Conservation (phyloP, 2,888 invertebrate species). For the Auanema sp. region DNA sequence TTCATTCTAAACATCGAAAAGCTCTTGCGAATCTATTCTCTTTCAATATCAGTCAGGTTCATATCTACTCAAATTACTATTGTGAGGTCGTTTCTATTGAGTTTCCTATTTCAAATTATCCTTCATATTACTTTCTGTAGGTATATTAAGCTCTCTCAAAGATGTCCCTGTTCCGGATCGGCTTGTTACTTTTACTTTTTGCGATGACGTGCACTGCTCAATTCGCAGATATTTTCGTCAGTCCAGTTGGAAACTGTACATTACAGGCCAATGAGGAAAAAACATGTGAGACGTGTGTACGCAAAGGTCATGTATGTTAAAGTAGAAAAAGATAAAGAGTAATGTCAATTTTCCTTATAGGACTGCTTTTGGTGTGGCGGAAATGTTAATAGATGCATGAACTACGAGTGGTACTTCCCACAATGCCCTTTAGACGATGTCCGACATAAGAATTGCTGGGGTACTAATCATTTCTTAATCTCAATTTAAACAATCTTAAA, state of each 20-base stretch:
- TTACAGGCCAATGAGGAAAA: constrained; percentile 25
- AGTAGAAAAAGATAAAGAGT: background rate
- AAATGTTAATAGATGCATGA: constrained; percentile 35
- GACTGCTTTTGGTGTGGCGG: constrained; percentile 52
- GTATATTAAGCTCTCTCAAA: no score
- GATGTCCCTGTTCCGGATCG: no score
- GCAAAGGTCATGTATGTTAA: constrained; percentile 37
- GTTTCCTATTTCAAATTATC: no score
- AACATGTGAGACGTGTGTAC: constrained; percentile 41
- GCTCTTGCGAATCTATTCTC: no score
- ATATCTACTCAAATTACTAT: no score
- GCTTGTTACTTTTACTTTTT: no score
- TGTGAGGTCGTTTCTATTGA: no score
- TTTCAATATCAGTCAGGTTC: no score
- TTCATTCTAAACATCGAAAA: no score
- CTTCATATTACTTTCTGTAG: no score
- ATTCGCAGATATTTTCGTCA: background rate
- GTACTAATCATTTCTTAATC: constrained; percentile 10
- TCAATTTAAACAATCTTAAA: background rate
- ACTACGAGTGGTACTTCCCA: constrained; percentile 49
- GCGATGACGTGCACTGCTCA: no score
- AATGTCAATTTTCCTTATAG: constrained; percentile 10
- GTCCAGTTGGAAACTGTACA: constrained; percentile 21
- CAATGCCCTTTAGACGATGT: constrained; percentile 44
- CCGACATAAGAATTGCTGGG: constrained; percentile 47